A percentile compares a stretch with the other conserved stretches of the same genome.
Evolutionary conservation across 2,113 vertebrate species (phyloP).

Genomic region (Rhagologus leucostigma): DNA sequence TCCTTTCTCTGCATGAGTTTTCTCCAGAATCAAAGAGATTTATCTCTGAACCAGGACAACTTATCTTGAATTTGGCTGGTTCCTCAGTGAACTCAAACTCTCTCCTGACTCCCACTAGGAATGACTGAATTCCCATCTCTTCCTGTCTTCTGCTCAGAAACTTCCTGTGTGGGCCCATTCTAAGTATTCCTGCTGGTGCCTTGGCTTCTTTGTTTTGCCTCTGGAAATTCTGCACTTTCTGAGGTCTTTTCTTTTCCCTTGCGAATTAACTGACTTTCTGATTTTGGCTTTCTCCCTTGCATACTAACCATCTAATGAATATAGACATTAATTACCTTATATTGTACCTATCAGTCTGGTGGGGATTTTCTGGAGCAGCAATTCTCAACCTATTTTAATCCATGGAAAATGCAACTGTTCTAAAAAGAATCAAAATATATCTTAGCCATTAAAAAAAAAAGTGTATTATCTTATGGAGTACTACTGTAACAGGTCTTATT

Average conservation of each 20-base stretch:
- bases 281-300: background rate
- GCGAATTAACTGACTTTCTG: background rate
- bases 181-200: background rate
- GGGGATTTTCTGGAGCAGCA: background rate
- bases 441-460: background rate
- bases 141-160: background rate
- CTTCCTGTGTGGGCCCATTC: background rate
- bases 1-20: background rate
- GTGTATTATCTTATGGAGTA: background rate
- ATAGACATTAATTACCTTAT: background rate
- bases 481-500: background rate
- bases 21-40: background rate
- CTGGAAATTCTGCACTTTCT: background rate
- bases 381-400: background rate
- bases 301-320: background rate
- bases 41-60: background rate
- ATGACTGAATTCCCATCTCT: background rate
- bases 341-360: background rate
- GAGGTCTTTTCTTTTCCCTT: background rate
- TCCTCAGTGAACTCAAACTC: background rate
- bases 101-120: background rate
- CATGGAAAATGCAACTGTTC: background rate
- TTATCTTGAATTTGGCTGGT: background rate
- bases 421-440: background rate
- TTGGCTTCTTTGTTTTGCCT: background rate